A percentile compares a stretch with the other conserved stretches of the same genome.
These are phyloP conservation scores for Zaprionus ghesquierei DNA, from an alignment of 1,140 invertebrate genomes.

Conservation along the genomic window DNA sequence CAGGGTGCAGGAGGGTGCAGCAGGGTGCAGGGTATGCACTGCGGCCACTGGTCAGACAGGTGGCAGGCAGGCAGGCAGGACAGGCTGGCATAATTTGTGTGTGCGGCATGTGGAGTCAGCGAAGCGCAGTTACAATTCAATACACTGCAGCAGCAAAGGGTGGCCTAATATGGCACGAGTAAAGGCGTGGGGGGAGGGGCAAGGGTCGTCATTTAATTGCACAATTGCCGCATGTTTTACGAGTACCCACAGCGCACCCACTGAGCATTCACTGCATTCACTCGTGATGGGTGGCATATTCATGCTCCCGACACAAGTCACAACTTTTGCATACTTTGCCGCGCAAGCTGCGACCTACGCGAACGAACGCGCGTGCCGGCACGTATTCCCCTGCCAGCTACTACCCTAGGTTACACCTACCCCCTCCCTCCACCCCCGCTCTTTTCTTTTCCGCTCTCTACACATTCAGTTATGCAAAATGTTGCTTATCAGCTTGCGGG, in stretches of 20 bases:
- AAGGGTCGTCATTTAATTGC: constrained; percentile 63
- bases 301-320: constrained; percentile 9
- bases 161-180: background rate
- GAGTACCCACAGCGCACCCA: constrained; percentile 43
- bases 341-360: constrained; percentile 28
- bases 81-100: constrained; percentile 28
- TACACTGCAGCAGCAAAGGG: background rate
- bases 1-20: background rate
- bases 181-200: background rate
- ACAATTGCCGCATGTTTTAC: constrained; percentile 72
- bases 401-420: background rate
- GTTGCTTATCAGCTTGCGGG: constrained; percentile 51
- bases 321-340: constrained; percentile 40
- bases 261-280: background rate
- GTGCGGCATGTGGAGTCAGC: constrained; percentile 18
- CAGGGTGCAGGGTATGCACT: background rate
- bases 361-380: constrained; percentile 26
- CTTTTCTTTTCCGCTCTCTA: background rate
- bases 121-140: constrained; percentile 28
- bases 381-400: constrained; percentile 19
- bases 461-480: constrained; percentile 56
- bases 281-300: constrained; percentile 22
- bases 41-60: constrained; percentile 7
- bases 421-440: background rate
- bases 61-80: constrained; percentile 14